These are phyloP conservation scores for Hyaena hyaena DNA, from an alignment of 2,113 vertebrate species.

Conservation along the genomic window DNA sequence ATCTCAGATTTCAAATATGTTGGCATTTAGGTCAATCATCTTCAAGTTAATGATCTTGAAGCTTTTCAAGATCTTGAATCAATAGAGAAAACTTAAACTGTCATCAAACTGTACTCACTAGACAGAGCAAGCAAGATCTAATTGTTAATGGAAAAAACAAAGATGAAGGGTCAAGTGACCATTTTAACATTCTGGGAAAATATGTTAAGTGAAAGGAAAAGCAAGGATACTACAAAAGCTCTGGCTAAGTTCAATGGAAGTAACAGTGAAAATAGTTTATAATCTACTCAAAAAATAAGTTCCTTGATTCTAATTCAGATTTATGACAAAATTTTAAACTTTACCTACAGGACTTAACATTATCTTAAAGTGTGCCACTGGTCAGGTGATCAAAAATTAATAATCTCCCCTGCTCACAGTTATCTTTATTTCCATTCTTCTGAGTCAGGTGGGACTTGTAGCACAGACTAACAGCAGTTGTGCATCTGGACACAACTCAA, in stretches of 20 bases:
- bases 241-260: slow-evolving; percentile 19
- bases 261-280: background rate
- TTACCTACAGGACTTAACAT: background rate
- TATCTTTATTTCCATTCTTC: background rate
- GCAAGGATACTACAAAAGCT: background rate
- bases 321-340: background rate
- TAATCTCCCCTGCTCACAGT: background rate
- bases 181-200: background rate
- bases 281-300: background rate
- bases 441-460: background rate
- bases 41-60: slow-evolving; percentile 22
- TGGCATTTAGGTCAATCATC: slow-evolving; percentile 1
- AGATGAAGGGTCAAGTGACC: background rate
- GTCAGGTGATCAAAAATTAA: background rate
- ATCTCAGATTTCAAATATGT: background rate
- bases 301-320: slow-evolving; percentile 1
- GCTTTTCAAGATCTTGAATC: slow-evolving; percentile 12
- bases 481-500: background rate
- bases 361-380: background rate
- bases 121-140: background rate
- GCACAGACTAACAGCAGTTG: background rate
- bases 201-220: background rate
- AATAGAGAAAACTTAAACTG: slow-evolving; percentile 29
- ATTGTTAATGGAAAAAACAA: background rate
- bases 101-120: background rate